Evolutionary conservation across 2,888 invertebrate species (phyloP), one percentile per base, ranked within the genome.

Genomic region (Erpobdella octoculata): DNA sequence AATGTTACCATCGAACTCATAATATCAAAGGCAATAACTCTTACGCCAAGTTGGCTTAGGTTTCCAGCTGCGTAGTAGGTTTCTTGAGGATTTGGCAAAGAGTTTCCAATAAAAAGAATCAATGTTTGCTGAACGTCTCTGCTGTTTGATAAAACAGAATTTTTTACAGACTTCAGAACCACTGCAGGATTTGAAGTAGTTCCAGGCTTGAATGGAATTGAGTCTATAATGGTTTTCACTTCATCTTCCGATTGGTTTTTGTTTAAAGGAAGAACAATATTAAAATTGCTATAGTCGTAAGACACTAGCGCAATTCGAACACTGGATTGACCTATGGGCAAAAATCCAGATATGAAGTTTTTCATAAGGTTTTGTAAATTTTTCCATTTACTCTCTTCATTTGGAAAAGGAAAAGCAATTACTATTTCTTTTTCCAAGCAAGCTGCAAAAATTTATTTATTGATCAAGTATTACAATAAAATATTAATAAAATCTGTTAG

Each of bases 271-370:
- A 71, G 59, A n/a, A 36, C 59, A 1, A 71, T 25, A 1, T 28
- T 66, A 28, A 66, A 41, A 6, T 31, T 59, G 35, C 25, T 48
- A 8, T 41, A 15, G 61, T 58, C 58, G 53, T 58, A 73, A 12
- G 67, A 66, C 21, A 73, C 33, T 4, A 73, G 41, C 3, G 71
- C n/a, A n/a, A 73, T 38, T 25, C 70, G 65, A 6, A 71, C 73
- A 0, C 36, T 46, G 28, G 33, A 25, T 1, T 31, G 4, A 18
- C 41, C 65, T 18, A 73, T 67, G 2, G 53, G 41, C 28, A 73
- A 35, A 31, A 70, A 71, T 5, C 33, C 15, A 5, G 48, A 41
- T 15, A 73, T 67, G 67, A 71, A 73, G 18, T 66, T 28, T 59
- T 36, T 71, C n/a, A 73, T n/a, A 46, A 73, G 67, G 18, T 33